Base-by-base conservation (phyloP, 2,113 vertebrate genomes). In the Chaetops frenatus region DNA sequence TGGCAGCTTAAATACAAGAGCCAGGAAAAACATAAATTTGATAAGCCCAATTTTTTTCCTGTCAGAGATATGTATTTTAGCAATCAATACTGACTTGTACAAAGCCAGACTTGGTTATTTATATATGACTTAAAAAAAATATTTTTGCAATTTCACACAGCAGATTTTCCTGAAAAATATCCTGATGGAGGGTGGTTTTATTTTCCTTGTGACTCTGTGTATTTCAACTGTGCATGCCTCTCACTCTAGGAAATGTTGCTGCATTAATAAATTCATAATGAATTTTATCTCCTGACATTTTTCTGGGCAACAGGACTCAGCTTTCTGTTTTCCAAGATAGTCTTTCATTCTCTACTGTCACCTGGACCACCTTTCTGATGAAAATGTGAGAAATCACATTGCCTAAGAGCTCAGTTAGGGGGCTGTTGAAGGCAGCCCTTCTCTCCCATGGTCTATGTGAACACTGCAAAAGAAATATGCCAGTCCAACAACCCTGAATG, bases 1-100 rank as follows among this genome's bases (percentile, higher is more conserved):
- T 79, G 18, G 18, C 51, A 85, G 78, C 74, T 88, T 96, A 65
- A 86, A 87, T 70, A 60, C 24, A 67, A 57, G 88, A 95, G 80
- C 90, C 56, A 94, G 67, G 44, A 91, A 94, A 84, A 94, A 19
- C 65, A 95, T 86, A 69, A 66, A 87, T 96, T 88, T 70, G 47
- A 5, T 86, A 90, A 89, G 71, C n/a, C 42, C 3, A 33, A 9
- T 36, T 48, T 18, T 90, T 81, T 94, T 81, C 44, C 50, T 94
- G 95, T 86, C 94, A 91, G 76, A 72, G 36, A 56, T 74, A 50
- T 81, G 40, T 81, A 71, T 90, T 95, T 92, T 76, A 94, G 50
- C 53, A 86, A 65, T 83, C 62, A 72, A 2, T 33, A 40, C 13
- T 82, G 48, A 77, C 45, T 70, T 56, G n/a, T 72, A 44, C 15